A percentile compares a stretch with the other conserved stretches of the same genome.
These are phyloP conservation scores for Aphis gossypii DNA, from an alignment of 1,140 invertebrate genomes.

Conservation along the genomic window DNA sequence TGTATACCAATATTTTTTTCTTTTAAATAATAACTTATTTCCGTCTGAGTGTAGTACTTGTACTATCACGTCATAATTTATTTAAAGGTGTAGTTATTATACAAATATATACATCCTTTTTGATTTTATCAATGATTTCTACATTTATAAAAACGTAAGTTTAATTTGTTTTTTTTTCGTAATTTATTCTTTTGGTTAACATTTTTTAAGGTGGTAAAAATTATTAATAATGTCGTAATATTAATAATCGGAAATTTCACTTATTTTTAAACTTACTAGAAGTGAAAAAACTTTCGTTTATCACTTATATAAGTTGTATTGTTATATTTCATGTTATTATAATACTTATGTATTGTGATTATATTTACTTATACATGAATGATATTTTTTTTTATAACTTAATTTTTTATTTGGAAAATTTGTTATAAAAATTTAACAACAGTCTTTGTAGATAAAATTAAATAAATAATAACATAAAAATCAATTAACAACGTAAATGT, in stretches of 20 bases:
- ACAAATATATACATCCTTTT: background rate
- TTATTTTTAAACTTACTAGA: background rate
- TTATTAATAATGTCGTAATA: background rate
- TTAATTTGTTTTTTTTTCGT: background rate
- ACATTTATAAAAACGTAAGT: background rate
- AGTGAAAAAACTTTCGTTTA: background rate
- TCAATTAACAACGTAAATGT: too few relatives aligned
- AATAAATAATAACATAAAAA: too few relatives aligned
- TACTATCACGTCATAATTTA: background rate
- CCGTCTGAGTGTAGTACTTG: background rate
- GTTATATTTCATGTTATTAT: too few relatives aligned
- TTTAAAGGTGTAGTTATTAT: background rate
- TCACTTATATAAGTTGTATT: too few relatives aligned
- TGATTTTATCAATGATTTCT: background rate
- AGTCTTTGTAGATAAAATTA: too few relatives aligned
- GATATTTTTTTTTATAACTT: too few relatives aligned
- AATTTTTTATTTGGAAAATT: too few relatives aligned
- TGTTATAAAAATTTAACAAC: too few relatives aligned
- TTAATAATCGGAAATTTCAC: background rate
- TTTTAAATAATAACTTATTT: constrained; percentile 3
- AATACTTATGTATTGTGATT: too few relatives aligned
- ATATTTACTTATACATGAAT: too few relatives aligned
- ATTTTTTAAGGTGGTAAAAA: background rate
- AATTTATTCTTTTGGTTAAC: background rate
- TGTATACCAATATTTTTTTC: background rate